Evolutionary conservation across 1,140 invertebrate species (phyloP), one percentile per base, ranked within the genome.

Genomic region (Calephelis virginiensis): DNA sequence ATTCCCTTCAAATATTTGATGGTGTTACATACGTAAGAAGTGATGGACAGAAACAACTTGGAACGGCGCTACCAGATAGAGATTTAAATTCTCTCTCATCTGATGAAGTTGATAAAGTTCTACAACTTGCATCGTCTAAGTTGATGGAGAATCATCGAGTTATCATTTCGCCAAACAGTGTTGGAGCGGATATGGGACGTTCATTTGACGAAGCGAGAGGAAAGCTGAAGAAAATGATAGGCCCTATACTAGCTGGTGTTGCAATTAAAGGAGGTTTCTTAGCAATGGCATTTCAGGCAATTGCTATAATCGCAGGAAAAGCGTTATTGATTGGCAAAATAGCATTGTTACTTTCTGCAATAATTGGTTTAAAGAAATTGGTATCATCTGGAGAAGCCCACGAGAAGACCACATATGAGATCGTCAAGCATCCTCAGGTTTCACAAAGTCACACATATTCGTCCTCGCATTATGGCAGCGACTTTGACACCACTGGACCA

Each of bases 191-290:
- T 56, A 56, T 81, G 77, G 90, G 71, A 77, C 93, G 94, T 93
- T 77, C 93, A 93, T 69, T 84, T 47, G 77, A 77, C 28, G 94
- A 93, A 91, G 94, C 92, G 47, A 92, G 93, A 92, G 94, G 95
- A 7, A 95, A 95, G 78, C 94, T 95, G 94, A 96, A 95, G 92
- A 95, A 95, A 71, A 96, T 96, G 95, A 95, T 96, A 92, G 93
- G 94, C 17, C 95, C 95, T 86, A 95, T 96, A 93, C 93, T 95
- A 92, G 95, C 95, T 93, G 95, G 95, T 0, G 92, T 95, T 71
- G 94, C 93, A 0, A 94, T 95, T 85, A 96, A 70, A 95, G 87
- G 94, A 94, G 93, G 94, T 92, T 94, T 96, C 77, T 80, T 97
- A 8, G 95, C 95, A 9, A 93, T 95, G 80, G 94, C 94, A 43